phyloP scores from a whole-genome alignment of 2,797 vertebrate species.

The Sebastiscus tertius region DNA sequence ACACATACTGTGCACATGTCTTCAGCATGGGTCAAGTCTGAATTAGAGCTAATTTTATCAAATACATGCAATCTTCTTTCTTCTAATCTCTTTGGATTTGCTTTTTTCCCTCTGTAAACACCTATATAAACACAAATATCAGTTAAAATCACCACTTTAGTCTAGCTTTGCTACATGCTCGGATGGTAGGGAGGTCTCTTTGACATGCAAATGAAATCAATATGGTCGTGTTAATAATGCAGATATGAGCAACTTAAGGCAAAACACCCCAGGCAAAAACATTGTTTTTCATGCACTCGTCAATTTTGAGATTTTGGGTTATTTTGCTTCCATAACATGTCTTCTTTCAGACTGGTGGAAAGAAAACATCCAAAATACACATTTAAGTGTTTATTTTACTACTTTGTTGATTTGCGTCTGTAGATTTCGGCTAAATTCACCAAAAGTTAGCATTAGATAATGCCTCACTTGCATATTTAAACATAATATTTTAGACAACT shows the following conservation, averaged over 20 bases:
- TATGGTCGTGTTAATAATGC: not conserved
- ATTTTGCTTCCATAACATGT: no score
- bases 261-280: rapidly evolving
- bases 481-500: rapidly evolving
- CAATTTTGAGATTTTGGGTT: no score
- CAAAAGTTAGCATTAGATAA: no score
- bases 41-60: not conserved
- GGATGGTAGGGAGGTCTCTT: not conserved
- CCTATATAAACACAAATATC: not conserved
- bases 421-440: no score
- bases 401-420: no score
- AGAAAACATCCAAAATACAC: no score
- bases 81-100: not conserved
- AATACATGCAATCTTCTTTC: not conserved
- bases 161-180: not conserved
- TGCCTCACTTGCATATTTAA: no score
- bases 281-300: no score
- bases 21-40: not conserved
- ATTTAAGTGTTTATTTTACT: no score
- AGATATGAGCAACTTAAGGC: not conserved
- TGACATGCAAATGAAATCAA: not conserved
- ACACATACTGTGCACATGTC: not conserved
- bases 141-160: not conserved
- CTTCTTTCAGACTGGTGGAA: no score
- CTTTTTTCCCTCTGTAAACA: not conserved